Conservation (phyloP, 2,113 vertebrate species). For the Gobio gobio region DNA sequence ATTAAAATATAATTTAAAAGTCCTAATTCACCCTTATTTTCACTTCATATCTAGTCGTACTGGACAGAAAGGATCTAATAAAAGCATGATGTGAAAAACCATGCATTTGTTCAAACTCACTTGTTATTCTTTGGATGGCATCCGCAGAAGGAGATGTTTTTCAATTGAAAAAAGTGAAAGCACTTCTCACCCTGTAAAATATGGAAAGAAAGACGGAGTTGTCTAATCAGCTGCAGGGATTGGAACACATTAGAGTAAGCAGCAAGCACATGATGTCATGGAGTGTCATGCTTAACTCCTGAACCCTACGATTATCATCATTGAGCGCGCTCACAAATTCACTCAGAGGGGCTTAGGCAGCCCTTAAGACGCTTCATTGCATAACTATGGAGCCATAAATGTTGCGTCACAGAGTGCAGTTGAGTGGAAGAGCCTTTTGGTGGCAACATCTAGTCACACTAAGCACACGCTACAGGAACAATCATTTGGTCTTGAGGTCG, state of each 20-base stretch:
- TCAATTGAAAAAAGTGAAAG: constrained; percentile 95
- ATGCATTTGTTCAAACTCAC: constrained; percentile 70
- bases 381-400: not conserved
- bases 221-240: constrained; percentile 5
- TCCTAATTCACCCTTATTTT: not conserved
- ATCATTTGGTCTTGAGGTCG: not conserved
- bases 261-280: not conserved
- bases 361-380: constrained; percentile 31
- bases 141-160: constrained; percentile 96
- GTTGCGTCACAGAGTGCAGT: not conserved
- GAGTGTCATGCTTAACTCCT: constrained; percentile 2
- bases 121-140: constrained; percentile 93
- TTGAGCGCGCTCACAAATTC: not conserved
- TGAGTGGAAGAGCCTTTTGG: not conserved
- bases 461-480: not conserved
- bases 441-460: not conserved
- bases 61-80: not conserved
- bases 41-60: not conserved
- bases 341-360: not conserved
- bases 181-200: constrained; percentile 85
- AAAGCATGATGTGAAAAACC: not conserved
- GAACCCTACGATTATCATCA: not conserved
- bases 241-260: not conserved
- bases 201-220: constrained; percentile 26
- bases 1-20: not conserved